phyloP scores from a whole-genome alignment of 1,140 invertebrate species.

The Heliconius hewitsoni region DNA sequence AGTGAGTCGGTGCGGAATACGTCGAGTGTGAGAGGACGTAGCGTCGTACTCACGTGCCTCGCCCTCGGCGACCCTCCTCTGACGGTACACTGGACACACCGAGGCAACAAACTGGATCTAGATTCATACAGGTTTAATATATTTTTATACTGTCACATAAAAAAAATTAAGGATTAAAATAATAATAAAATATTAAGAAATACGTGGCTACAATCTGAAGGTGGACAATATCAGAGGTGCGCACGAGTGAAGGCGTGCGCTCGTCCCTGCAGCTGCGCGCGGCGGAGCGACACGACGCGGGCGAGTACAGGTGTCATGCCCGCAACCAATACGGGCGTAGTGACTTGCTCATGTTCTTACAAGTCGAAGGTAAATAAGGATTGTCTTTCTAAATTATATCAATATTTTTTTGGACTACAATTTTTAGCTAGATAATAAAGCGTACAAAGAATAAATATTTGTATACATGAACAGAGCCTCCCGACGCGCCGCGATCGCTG shows the following conservation, averaged over 20 bases:
- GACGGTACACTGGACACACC: slow-evolving; percentile 59
- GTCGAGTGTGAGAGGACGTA: slow-evolving; percentile 52
- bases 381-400: too few species aligned
- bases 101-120: slow-evolving; percentile 51
- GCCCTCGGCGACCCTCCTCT: slow-evolving; percentile 65
- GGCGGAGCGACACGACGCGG: slow-evolving; percentile 88
- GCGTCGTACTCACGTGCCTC: slow-evolving; percentile 51
- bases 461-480: slow-evolving; percentile 48
- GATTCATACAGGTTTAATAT: slow-evolving; percentile 54
- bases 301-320: slow-evolving; percentile 91
- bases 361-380: slow-evolving; percentile 86
- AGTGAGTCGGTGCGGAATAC: slow-evolving; percentile 48
- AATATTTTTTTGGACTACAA: too few species aligned
- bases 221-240: slow-evolving; percentile 83
- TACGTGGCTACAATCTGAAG: slow-evolving; percentile 35
- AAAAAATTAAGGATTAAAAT: not conserved
- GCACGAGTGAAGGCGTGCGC: slow-evolving; percentile 84
- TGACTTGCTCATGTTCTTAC: slow-evolving; percentile 88
- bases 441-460: too few species aligned
- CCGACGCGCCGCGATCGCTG: slow-evolving; percentile 49
- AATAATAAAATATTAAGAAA: not conserved
- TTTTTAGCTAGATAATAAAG: too few species aligned
- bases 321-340: slow-evolving; percentile 91
- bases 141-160: not conserved
- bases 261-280: slow-evolving; percentile 84